Percentiles rank a stretch among this genome's conserved stretches.
phyloP scores from a whole-genome alignment of 2,888 invertebrate species.

The Drosophila longiperda region DNA sequence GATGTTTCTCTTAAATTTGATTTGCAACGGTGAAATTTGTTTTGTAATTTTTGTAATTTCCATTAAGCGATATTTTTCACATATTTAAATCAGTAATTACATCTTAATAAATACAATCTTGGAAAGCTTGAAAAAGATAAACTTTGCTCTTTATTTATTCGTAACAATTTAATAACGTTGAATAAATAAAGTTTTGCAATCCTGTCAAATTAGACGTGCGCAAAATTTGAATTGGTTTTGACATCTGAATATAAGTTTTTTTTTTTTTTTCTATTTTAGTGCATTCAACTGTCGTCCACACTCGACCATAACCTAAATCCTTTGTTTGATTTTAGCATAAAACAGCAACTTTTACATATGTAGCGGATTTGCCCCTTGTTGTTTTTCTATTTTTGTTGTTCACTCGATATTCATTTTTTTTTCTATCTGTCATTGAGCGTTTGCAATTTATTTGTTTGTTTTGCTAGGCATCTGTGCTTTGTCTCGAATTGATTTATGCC shows the following conservation, averaged over 20 bases:
- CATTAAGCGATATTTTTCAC: not conserved
- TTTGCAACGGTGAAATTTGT: not conserved
- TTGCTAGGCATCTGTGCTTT: conserved; percentile 50
- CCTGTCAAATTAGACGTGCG: not conserved
- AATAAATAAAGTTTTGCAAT: not conserved
- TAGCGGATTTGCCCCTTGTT: conserved; percentile 51
- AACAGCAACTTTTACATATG: conserved; percentile 68
- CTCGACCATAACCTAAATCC: conserved; percentile 50
- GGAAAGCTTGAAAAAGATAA: not conserved
- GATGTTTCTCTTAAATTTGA: not conserved
- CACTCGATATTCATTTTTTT: conserved; percentile 28
- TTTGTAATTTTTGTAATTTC: not conserved
- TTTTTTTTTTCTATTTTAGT: conserved; percentile 28
- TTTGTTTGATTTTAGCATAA: conserved; percentile 70
- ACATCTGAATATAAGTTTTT: conserved; percentile 39
- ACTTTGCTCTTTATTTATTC: conserved; percentile 1
- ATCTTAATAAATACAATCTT: too few species aligned
- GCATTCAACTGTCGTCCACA: conserved; percentile 63
- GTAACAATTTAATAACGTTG: not conserved
- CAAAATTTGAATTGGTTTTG: not conserved
- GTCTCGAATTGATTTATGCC: conserved; percentile 70
- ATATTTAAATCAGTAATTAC: too few species aligned
- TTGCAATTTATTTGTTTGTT: conserved; percentile 75
- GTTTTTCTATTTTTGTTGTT: conserved; percentile 9
- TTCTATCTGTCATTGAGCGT: conserved; percentile 41